Conservation (phyloP, 2,113 vertebrate genomes). For the Hippocampus comes region DNA sequence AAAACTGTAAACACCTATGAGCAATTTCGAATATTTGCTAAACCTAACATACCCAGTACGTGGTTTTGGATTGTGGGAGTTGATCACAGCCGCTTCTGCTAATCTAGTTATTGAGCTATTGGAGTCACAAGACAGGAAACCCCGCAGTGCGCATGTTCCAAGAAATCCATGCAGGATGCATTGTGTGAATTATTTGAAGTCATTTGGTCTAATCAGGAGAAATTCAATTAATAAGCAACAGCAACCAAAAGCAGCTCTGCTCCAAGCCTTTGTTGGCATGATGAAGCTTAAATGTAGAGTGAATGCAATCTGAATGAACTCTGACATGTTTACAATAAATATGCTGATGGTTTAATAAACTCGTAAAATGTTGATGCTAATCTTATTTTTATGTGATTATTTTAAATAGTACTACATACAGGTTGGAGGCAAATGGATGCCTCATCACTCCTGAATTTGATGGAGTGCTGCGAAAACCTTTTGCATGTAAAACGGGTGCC, state of each 20-base stretch:
- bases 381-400: background rate
- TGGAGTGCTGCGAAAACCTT: background rate
- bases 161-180: conserved; percentile 24
- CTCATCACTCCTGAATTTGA: background rate
- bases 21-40: background rate
- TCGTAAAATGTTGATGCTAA: background rate
- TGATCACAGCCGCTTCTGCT: background rate
- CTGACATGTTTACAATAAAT: background rate
- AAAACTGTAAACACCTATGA: background rate
- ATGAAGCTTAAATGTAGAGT: background rate
- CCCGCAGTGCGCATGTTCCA: background rate
- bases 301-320: background rate
- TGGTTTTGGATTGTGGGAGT: background rate
- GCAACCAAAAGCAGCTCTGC: conserved; percentile 8
- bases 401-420: background rate
- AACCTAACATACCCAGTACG: background rate
- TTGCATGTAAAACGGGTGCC: background rate
- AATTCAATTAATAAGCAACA: conserved; percentile 54
- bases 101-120: conserved; percentile 20
- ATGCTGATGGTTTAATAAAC: background rate
- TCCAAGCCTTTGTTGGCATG: background rate
- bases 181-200: conserved; percentile 30
- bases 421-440: background rate
- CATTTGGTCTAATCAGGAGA: conserved; percentile 39
- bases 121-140: conserved; percentile 44